Evolutionary conservation across 2,888 invertebrate species (phyloP).

Genomic region (Calliscelio sp.): DNA sequence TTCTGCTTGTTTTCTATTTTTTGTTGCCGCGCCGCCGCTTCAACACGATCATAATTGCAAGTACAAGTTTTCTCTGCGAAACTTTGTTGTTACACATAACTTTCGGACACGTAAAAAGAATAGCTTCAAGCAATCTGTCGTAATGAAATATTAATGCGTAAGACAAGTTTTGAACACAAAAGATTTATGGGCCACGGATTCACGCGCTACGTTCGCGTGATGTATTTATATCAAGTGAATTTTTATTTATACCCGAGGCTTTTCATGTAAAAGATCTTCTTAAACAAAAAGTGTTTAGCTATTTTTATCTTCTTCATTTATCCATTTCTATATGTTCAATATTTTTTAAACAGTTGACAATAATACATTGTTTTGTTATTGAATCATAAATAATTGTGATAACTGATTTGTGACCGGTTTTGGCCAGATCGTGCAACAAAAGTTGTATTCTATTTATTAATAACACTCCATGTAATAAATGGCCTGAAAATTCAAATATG

Average conservation of each 20-base stretch:
- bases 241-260: conserved; percentile 43
- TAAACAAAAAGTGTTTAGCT: conserved; percentile 12
- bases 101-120: conserved; percentile 64
- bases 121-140: conserved; percentile 67
- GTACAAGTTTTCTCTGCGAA: conserved; percentile 59
- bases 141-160: conserved; percentile 71
- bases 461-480: no score
- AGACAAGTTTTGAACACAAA: conserved; percentile 62
- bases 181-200: conserved; percentile 62
- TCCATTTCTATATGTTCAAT: no score
- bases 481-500: no score
- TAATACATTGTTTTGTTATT: no score
- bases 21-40: not conserved
- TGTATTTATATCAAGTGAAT: conserved; percentile 59
- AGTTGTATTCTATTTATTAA: no score
- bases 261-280: conserved; percentile 47
- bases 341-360: no score
- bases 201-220: conserved; percentile 52
- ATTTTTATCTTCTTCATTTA: conserved; percentile 11
- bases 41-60: conserved; percentile 59
- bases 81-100: conserved; percentile 65
- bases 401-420: no score
- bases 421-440: no score
- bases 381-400: no score
- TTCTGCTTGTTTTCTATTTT: no score